A percentile compares a stretch with the other conserved stretches of the same genome.
Conservation (phyloP, 2,113 vertebrate genomes). For the Pachyramphus minor region DNA sequence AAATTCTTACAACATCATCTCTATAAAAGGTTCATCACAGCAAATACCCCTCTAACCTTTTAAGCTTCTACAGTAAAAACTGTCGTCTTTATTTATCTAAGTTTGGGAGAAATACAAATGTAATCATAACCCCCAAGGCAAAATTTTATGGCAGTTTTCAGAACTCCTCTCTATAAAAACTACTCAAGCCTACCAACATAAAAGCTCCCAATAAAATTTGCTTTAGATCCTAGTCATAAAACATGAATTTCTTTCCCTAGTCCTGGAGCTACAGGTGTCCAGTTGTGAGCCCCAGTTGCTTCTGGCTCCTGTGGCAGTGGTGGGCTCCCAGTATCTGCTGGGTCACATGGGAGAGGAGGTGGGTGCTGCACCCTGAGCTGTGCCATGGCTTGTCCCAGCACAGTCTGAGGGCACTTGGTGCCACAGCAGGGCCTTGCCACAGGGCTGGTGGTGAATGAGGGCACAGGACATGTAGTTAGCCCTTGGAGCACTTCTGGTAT, state of each 20-base stretch:
- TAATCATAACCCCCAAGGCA: conserved; percentile 79
- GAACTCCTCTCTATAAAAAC: conserved; percentile 80
- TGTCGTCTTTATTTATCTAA: conserved; percentile 82
- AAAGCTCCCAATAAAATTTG: conserved; percentile 81
- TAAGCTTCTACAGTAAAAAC: conserved; percentile 81
- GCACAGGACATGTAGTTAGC: not conserved
- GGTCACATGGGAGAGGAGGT: not conserved
- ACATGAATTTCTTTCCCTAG: conserved; percentile 45
- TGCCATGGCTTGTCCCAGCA: not conserved
- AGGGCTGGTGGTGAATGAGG: not conserved
- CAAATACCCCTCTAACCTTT: conserved; percentile 79
- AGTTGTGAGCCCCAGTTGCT: not conserved
- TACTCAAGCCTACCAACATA: conserved; percentile 73
- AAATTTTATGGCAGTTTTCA: conserved; percentile 79
- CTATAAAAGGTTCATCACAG: conserved; percentile 79
- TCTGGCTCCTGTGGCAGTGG: accelerated
- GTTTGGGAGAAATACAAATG: conserved; percentile 80
- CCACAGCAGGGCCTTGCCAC: not conserved
- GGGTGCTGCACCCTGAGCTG: not conserved
- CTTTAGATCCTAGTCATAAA: conserved; percentile 74
- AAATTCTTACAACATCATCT: conserved; percentile 71
- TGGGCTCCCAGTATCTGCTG: accelerated
- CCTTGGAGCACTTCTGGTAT: not conserved
- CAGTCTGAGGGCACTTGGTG: accelerated
- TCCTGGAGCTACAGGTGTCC: conserved; percentile 48